phyloP scores from a whole-genome alignment of 2,888 invertebrate species.

The Drosophila birchii region DNA sequence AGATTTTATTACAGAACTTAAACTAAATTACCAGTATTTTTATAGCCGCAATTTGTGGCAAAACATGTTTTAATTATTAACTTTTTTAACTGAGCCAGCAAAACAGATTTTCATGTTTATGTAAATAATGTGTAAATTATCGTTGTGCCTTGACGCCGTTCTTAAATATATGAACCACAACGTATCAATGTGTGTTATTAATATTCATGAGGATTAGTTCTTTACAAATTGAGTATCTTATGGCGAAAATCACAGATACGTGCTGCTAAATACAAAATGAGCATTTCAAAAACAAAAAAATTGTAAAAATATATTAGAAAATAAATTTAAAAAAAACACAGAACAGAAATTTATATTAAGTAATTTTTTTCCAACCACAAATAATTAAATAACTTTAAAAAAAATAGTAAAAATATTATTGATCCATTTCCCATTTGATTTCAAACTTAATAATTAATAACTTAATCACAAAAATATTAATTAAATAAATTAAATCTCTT shows the following conservation, averaged over 20 bases:
- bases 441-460: background rate
- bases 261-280: background rate
- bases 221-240: slow-evolving; percentile 1
- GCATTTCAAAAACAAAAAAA: background rate
- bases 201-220: slow-evolving; percentile 3
- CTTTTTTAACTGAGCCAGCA: background rate
- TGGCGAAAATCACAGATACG: background rate
- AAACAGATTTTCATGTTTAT: slow-evolving; percentile 7
- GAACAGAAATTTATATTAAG: too few species aligned
- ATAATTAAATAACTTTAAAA: too few species aligned
- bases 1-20: background rate
- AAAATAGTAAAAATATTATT: background rate
- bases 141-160: slow-evolving; percentile 13
- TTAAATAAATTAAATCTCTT: background rate
- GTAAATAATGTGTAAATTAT: slow-evolving; percentile 3
- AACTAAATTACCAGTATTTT: background rate
- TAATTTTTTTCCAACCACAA: too few species aligned
- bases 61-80: slow-evolving; percentile 14
- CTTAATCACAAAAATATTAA: background rate
- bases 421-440: background rate
- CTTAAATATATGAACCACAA: slow-evolving; percentile 11
- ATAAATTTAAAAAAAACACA: background rate
- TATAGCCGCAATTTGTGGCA: background rate
- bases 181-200: slow-evolving; percentile 1
- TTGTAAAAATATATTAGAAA: background rate